Conservation (phyloP, 2,113 vertebrate genomes). For the Centropus unirufus region DNA sequence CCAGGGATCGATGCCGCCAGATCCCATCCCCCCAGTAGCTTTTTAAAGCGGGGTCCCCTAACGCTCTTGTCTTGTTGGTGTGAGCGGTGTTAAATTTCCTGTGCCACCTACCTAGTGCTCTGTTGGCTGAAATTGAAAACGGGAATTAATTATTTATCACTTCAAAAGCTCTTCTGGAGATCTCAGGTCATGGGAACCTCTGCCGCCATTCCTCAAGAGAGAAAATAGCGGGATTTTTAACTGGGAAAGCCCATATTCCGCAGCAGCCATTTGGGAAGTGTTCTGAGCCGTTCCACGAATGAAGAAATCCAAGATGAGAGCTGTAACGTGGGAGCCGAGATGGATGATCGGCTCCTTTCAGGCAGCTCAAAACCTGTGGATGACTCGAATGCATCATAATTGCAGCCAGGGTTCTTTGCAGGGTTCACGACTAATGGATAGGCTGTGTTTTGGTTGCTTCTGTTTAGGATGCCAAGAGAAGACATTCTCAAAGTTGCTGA, state of each 20-base stretch:
- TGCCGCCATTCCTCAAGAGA: neutral
- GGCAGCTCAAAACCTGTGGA: neutral
- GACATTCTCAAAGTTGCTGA: neutral
- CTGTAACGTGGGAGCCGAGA: neutral
- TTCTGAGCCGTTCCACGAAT: neutral
- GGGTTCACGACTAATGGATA: neutral
- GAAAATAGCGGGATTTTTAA: neutral
- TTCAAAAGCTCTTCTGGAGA: neutral
- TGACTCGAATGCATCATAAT: neutral
- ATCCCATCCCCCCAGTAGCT: neutral
- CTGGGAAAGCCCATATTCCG: neutral
- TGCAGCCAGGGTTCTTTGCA: neutral
- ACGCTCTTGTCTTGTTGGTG: neutral
- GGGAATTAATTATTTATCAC: neutral
- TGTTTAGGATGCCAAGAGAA: fast-evolving
- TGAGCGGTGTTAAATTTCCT: neutral
- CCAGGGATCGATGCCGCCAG: neutral
- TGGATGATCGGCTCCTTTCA: neutral
- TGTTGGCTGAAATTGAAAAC: neutral
- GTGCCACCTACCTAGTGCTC: neutral
- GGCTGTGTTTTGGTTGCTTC: neutral
- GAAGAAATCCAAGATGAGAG: neutral
- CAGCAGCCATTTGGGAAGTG: neutral
- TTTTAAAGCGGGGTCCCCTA: neutral
- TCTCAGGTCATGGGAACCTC: neutral